Base-by-base conservation (phyloP, 2,888 invertebrate species). In the Drosophila paucipuncta region DNA sequence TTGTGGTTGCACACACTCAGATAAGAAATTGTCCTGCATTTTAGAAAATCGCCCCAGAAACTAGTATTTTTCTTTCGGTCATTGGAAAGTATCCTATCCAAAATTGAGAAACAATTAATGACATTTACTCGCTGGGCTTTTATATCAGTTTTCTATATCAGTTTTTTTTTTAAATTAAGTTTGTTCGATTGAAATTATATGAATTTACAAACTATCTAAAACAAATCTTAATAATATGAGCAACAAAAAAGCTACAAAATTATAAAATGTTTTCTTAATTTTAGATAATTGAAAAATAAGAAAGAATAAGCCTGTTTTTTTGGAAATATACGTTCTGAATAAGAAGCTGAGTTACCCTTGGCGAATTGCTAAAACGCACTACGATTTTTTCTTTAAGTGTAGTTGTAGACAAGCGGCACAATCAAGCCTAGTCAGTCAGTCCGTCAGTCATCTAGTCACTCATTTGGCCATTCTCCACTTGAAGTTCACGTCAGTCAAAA, bases 401-500 rank as follows among this genome's bases (percentile, higher is more conserved):
- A 4, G 47, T 65, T 66, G 67, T 68, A 75, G 68, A 82, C 85
- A 75, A 79, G 68, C 73, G 63, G 62, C 50, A 65, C 83, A 88
- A 82, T 84, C 83, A 88, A 89, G 71, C 63, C 62, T 68, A 55
- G 67, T 57, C 60, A 74, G 67, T 65, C 73, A 53, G 61, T 75
- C 64, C 3, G 28, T 58, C 68, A 66, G 72, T 67, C 54, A 52
- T 60, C 57, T 63, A 68, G 63, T 68, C 79, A 76, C 35, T 70
- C 70, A 60, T 28, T 64, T 52, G 25, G 65, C 63, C 67, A 37
- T 43, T 66, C 68, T 54, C 64, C 64, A 53, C 57, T 52, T 43
- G 68, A 57, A 66, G 55, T 78, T 78, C 72, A 78, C 50, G 76
- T 85, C 85, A 69, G 79, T 85, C 87, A 71, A 79, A 78, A 77